Evolutionary conservation across 1,140 invertebrate genomes (phyloP), one percentile per base, ranked within the genome.

Genomic region (Nixonia krombeini): DNA sequence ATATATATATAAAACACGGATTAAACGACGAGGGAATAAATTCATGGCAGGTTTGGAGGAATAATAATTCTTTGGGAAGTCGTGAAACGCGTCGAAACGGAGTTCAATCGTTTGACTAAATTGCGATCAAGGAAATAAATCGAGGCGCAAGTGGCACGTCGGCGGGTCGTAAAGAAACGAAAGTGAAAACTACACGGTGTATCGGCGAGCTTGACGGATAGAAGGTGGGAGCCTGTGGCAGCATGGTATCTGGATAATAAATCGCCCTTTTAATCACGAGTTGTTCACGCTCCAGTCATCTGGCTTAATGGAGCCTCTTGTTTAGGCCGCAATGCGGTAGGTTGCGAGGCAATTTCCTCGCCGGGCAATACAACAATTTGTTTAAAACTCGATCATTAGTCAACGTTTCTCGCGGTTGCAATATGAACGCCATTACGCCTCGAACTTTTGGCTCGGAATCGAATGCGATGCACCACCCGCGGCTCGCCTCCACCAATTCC

Each of bases 251-350:
- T 50, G 41, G 28, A 70, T 77, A 74, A 78, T 74, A 78, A 78
- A 78, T 78, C 73, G 75, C 61, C 56, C 69, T 77, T 78, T 77
- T 75, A 77, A 78, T 78, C 76, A 75, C 73, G 58, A 74, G 67
- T 68, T 67, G 69, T 72, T 76, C 52, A 65, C 71, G 68, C 63
- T 72, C 49, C 28, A 63, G 42, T 74, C 71, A 70, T 76, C 76
- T 70, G 65, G 67, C 41, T 61, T 75, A 78, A 78, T 78, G 73
- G 75, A 51, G 44, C 65, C 75, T 62, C 75, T 78, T 77, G 73
- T 78, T 77, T 77, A 70, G 70, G 59, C 40, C 61, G 71, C 73
- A 70, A 59, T 49, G 70, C 72, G 70, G 70, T 74, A 73, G 70
- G 66, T 67, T 62, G 47, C 55, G 58, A 58, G 53, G 58, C 63